Percentiles rank a stretch among this genome's conserved stretches.
Conservation (phyloP, 2,797 vertebrate genomes). For the Tympanoctomys barrerae region DNA sequence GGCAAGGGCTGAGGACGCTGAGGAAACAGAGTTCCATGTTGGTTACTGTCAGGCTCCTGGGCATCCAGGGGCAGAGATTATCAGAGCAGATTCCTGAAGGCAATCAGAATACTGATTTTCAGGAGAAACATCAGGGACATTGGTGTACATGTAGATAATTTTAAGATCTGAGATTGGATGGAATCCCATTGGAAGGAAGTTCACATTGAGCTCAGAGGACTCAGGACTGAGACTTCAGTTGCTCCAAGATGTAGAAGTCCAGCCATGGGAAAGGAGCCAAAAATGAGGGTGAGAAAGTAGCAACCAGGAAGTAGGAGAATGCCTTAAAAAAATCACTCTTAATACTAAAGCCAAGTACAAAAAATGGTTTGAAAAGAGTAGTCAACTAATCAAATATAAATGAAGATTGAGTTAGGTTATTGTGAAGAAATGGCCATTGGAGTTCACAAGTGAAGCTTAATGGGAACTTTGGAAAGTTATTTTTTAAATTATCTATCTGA, state of each 20-base stretch:
- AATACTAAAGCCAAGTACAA: background rate
- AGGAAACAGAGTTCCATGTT: background rate
- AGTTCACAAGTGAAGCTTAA: constrained; percentile 57
- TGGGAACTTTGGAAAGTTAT: constrained; percentile 11
- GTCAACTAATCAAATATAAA: constrained; percentile 19
- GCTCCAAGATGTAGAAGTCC: constrained; percentile 19
- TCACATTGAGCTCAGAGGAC: background rate
- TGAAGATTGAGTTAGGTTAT: background rate
- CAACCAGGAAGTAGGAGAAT: background rate
- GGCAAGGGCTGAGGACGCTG: background rate
- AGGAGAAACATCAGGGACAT: background rate
- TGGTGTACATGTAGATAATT: background rate
- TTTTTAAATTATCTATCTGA: constrained; percentile 30
- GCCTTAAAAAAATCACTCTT: background rate
- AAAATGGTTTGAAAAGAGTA: background rate
- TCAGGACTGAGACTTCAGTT: background rate
- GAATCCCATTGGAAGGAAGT: background rate
- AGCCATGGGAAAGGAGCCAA: background rate
- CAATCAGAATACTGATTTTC: background rate
- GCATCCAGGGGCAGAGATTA: background rate
- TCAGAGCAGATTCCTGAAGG: background rate
- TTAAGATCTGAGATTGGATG: background rate
- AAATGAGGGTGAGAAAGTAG: background rate
- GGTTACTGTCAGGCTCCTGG: constrained; percentile 11
- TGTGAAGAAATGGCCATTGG: constrained; percentile 18